Evolutionary conservation across 2,113 vertebrate genomes (phyloP), one percentile per base, ranked within the genome.

Genomic region (Rhagologus leucostigma): DNA sequence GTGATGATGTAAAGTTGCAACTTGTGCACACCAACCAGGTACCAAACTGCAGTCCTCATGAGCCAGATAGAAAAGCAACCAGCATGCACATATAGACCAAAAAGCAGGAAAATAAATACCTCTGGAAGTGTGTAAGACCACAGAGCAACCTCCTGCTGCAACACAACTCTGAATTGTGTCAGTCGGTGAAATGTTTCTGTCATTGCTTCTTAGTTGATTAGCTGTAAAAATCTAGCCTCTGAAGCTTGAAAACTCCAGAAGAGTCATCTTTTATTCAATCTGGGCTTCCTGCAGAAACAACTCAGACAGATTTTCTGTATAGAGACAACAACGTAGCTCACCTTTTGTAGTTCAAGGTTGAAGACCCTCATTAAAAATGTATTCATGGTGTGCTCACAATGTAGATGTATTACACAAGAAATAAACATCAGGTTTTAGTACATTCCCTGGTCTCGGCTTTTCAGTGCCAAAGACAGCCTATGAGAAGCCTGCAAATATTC

Each of bases 321-420:
- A 76, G 39, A 68, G 13, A n/a, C 3, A 2, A 55, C 50, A 70
- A 75, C 0, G 0, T 21, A 49, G 41, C 44, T 71, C 50, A 47
- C 35, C 32, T 70, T 93, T 37, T 53, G 14, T 23, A 82, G 49
- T 44, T 27, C 20, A 42, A 81, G 6, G 19, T 6, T 71, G 56
- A 44, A 84, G 73, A 81, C 11, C 7, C 33, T 64, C 60, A 87
- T 76, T 75, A 84, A 78, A 92, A 75, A 63, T 39, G 10, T 30
- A 59, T 87, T 81, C 52, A 56, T 22, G 10, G 10, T 71, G 23
- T 53, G 60, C 15, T 93, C 30, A 60, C 53, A 81, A 67, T 29
- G 13, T 10, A 64, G 44, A 70, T 30, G 10, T 27, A 57, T 44
- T 64, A 47, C 10, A 71, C 11, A 23, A 79, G 89, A 87, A 56